Evolutionary conservation across 2,888 invertebrate genomes (phyloP), one percentile per base, ranked within the genome.

Genomic region (Drosophila anomalata): DNA sequence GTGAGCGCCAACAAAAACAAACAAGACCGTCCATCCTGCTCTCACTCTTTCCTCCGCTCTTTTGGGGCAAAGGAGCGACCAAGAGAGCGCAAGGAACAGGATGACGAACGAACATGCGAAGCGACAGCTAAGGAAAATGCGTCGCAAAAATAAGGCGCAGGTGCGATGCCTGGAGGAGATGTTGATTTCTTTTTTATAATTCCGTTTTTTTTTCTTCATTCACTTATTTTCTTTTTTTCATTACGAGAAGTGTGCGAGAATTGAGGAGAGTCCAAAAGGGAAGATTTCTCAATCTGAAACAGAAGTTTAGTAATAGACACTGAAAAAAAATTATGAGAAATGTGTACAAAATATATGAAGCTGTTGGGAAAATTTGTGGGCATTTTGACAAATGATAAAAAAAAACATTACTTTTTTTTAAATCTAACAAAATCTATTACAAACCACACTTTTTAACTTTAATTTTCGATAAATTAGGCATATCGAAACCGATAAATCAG

Each of bases 121-220:
- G 60, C 61, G 53, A 62, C 55, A 73, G 72, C 46, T 20, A 24
- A 63, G 60, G 77, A 85, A 81, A 81, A 82, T 81, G 81, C 86
- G 81, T 79, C 86, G 81, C 81, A 82, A 74, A 79, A 72, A 85
- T 51, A 81, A 62, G 76, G 81, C 86, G 81, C 83, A 81, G 79
- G 82, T 85, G 86, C 77, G 65, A 69, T 75, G 70, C 57, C 54
- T 68, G 68, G 76, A 73, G 63, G 69, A 55, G 46, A 59, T 39
- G 20, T 31, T 22, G 26, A 33, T 60, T 8, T 26, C 17, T 3
- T n/a, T 41, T 26, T 22, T n/a, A 29, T 46, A 26, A 14, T 42
- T 42, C 20, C 4, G 12, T 44, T 20, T 22, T 42, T 42, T 42
- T 42, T 20, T 8, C 8, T 20, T 3, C 29, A 7, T 14, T 41